Conservation (phyloP, 2,888 invertebrate species). For the Microctonus brassicae region DNA sequence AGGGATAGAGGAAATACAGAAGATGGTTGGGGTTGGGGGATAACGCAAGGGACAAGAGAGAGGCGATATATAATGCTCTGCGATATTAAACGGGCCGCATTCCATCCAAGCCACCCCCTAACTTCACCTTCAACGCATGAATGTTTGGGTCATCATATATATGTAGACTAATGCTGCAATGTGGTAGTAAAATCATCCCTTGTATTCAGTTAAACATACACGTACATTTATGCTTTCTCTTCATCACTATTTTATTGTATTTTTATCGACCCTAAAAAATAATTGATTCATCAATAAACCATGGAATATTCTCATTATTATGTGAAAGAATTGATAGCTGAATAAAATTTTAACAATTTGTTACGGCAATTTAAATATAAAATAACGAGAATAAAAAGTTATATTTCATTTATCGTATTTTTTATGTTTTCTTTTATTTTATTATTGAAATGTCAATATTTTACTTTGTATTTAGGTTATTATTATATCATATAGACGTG, state of each 20-base stretch:
- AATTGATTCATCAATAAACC: too few relatives aligned
- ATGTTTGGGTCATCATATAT: constrained; percentile 60
- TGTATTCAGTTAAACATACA: not conserved
- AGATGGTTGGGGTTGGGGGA: constrained; percentile 44
- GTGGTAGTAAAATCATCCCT: not conserved
- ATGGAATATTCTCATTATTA: not conserved
- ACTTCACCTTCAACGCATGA: constrained; percentile 58
- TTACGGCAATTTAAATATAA: too few relatives aligned
- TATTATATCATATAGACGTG: constrained; percentile 1
- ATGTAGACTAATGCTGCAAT: constrained; percentile 30
- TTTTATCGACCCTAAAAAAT: not conserved
- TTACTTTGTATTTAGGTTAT: constrained; percentile 17
- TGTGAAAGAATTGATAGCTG: too few relatives aligned
- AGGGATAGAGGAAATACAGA: constrained; percentile 24
- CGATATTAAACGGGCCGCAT: constrained; percentile 70
- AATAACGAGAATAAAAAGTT: too few relatives aligned
- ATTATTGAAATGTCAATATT: constrained; percentile 16
- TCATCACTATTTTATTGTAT: not conserved
- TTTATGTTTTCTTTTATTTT: not conserved
- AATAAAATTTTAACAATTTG: too few relatives aligned
- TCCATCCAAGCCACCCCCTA: constrained; percentile 67
- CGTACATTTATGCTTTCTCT: not conserved
- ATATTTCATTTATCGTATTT: not conserved
- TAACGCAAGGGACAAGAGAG: constrained; percentile 63
- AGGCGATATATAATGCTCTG: constrained; percentile 70